These are phyloP conservation scores for Fundulus diaphanus DNA, from an alignment of 2,797 vertebrate genomes.

Conservation along the genomic window DNA sequence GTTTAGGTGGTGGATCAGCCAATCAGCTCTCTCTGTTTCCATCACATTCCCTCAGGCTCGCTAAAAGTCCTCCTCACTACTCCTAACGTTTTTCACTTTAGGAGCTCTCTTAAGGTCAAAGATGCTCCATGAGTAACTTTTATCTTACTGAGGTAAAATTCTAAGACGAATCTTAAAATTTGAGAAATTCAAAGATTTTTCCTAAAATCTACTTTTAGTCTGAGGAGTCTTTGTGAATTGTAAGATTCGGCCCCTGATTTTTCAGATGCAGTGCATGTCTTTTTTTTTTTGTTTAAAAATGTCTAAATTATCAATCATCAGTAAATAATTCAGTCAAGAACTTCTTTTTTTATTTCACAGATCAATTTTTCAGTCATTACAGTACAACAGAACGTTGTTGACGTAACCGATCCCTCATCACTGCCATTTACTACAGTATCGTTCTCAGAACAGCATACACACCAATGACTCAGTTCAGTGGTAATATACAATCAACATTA, in stretches of 20 bases:
- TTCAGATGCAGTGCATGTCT: not conserved
- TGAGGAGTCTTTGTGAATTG: no score
- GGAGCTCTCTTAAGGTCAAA: no score
- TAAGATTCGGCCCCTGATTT: not conserved
- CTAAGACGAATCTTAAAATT: no score
- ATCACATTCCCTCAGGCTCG: no score
- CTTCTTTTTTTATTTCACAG: constrained; percentile 67
- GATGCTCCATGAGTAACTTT: no score
- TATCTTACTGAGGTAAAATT: no score
- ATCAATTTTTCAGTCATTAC: constrained; percentile 53
- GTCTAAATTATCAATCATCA: not conserved
- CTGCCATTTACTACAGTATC: constrained; percentile 43
- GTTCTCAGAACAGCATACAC: constrained; percentile 60
- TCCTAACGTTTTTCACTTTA: no score
- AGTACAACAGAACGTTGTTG: constrained; percentile 54
- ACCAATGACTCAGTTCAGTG: constrained; percentile 46
- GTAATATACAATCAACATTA: constrained; percentile 64
- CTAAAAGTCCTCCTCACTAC: no score
- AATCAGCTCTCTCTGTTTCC: no score
- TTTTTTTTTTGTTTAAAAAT: not conserved
- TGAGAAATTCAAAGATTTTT: no score
- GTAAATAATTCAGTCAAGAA: constrained; percentile 23
- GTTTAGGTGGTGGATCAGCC: no score
- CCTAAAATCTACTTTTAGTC: no score
- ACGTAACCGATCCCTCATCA: constrained; percentile 63